Base-by-base conservation (phyloP, 2,888 invertebrate species). In the Caenorhabditis plicata region DNA sequence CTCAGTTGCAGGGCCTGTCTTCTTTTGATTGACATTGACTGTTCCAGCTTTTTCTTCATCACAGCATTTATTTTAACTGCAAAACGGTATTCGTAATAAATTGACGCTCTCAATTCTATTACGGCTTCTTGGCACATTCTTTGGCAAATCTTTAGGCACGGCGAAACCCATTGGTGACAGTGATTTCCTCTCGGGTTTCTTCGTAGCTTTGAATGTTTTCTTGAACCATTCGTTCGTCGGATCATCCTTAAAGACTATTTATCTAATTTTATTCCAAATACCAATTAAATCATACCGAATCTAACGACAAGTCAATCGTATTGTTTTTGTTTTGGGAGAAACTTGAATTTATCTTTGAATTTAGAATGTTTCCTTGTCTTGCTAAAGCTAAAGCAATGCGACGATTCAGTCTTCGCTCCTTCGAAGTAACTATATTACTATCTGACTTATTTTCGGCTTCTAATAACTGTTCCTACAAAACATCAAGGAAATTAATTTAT, bases 1-100 rank as follows among this genome's bases (percentile, higher is more conserved):
- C 65, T 47, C 36, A 54, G 45, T n/a, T 65, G 57, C 35, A 52
- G 54, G 1, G 48, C 54, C 43, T 41, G 52, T n/a, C 51, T 32
- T n/a, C 61, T 39, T 27, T 51, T 56, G 0, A 42, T 29, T 4
- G 58, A 44, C 44, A 68, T 22, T 2, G 44, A 47, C 4, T 46
- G 49, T n/a, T 51, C 22, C 4, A 68, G 43, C 22, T 49, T 40
- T 32, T 68, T 53, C 27, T 61, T 50, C 3, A 60, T 17, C 11
- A 26, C 36, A 11, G 49, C 49, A 11, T 38, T 20, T 4, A 19
- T 31, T 17, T 36, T 23, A 4, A 55, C 61, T 55, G 33, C 9
- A 54, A 45, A 9, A 31, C 13, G 4, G 15, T 29, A 8, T 5
- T n/a, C 19, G 9, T 27, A 15, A 15, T 22, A n/a, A 50, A 36